Evolutionary conservation across 2,888 invertebrate species (phyloP).

Genomic region (Ophioninae sp.): DNA sequence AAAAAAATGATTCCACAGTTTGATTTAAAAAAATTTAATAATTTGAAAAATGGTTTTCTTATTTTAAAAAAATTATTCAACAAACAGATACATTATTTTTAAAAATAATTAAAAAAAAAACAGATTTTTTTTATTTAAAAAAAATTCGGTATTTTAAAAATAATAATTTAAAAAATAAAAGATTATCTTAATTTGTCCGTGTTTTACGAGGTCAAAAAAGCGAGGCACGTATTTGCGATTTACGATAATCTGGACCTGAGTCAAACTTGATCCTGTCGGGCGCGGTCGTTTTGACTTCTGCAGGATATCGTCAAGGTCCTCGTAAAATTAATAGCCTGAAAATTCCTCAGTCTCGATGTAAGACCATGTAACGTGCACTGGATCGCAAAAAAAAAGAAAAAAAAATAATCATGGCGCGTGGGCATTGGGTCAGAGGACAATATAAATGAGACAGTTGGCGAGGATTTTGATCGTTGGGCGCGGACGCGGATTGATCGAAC

Average conservation of each 20-base stretch:
- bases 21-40: no score
- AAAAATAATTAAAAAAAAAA: no score
- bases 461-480: slow-evolving; percentile 55
- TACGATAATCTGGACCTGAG: slow-evolving; percentile 3
- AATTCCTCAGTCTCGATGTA: slow-evolving; percentile 2
- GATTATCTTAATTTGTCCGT: background rate
- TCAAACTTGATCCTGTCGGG: slow-evolving; percentile 9
- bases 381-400: slow-evolving; percentile 29
- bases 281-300: slow-evolving; percentile 15
- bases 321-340: slow-evolving; percentile 33
- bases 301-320: slow-evolving; percentile 19
- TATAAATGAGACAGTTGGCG: slow-evolving; percentile 26
- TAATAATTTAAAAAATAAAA: no score
- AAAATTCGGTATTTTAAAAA: no score
- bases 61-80: no score
- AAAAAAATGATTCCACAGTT: no score
- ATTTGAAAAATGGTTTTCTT: no score
- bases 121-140: no score
- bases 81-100: no score
- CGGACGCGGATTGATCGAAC: slow-evolving; percentile 46
- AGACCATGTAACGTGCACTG: background rate
- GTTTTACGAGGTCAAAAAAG: background rate
- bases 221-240: background rate
- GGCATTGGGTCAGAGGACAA: slow-evolving; percentile 42
- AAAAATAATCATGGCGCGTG: slow-evolving; percentile 10